Base-by-base conservation (phyloP, 2,888 invertebrate species). In the Xanthorhoe spadicearia region DNA sequence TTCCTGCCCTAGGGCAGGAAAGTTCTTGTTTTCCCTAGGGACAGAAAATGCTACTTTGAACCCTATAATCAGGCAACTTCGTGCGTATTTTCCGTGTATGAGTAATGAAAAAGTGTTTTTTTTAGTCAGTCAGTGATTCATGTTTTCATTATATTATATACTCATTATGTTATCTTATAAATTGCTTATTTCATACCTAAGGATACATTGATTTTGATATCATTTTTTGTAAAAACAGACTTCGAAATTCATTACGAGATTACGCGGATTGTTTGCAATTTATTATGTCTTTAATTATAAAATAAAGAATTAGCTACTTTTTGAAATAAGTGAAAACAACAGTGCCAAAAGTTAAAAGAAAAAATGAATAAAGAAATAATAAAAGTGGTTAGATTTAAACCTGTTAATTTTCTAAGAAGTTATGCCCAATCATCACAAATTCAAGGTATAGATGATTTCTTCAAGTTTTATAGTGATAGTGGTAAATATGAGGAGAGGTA, bases 401-500 rank as follows among this genome's bases (percentile, higher is more conserved):
- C 83, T 2, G 43, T 81, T 8, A 76, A 73, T 13, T 62, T 78
- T 0, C 38, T 72, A 0, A 82, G 73, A 17, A 69, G 73, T 5
- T 82, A 79, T 52, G 82, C 86, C 0, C 77, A 83, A 18, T 77
- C 74, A 53, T 83, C 86, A 0, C 78, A 83, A n/a, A 76, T 74
- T 38, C 72, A 73, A n/a, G 79, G 77, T 18, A 35, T 72, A 5
- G 82, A 83, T 1, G 83, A 88, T 43, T 80, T 90, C 10, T 88
- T 88, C 61, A 89, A 89, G 76, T 90, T 85, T 61, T 87, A 90
- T 43, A 83, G 83, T 71, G 87, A 88, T 0, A 72, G 62, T 68
- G 75, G 68, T 10, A 69, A 72, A 43, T 67, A 79, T 2, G 77
- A 80, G 4, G 82, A 84, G 0, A 79, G 78, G 23, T 86, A 84